Evolutionary conservation across 2,113 vertebrate species (phyloP).

Genomic region (Micronisus gabar): DNA sequence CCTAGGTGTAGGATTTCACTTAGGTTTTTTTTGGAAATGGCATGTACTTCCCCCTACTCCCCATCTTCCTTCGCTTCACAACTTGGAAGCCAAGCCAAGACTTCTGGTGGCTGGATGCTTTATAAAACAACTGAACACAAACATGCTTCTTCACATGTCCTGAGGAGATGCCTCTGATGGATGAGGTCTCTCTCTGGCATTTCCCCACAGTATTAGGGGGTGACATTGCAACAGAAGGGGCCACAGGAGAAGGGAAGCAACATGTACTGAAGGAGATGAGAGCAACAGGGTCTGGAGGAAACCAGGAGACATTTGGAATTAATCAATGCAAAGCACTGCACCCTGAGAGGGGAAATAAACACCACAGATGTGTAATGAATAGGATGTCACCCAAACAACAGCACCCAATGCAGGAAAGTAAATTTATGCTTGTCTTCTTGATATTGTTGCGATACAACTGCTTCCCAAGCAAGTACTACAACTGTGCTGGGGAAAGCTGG

Average conservation of each 20-base stretch:
- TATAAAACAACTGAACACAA: not conserved
- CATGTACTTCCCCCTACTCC: not conserved
- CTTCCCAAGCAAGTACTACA: not conserved
- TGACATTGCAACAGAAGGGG: not conserved
- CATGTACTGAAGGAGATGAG: not conserved
- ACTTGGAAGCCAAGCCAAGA: not conserved
- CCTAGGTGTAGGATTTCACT: not conserved
- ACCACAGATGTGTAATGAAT: not conserved
- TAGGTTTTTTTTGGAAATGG: not conserved
- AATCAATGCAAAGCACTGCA: not conserved
- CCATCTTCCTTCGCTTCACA: not conserved
- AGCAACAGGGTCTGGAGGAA: not conserved
- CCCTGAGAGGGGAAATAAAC: not conserved
- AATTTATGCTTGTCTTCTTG: not conserved
- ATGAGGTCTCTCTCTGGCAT: not conserved
- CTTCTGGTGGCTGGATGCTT: not conserved
- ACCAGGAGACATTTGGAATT: constrained; percentile 3
- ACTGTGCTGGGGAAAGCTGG: not conserved
- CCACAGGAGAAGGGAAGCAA: not conserved
- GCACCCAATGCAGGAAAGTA: not conserved
- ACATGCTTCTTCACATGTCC: not conserved
- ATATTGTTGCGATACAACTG: not conserved
- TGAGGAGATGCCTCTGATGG: not conserved
- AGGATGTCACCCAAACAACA: not conserved
- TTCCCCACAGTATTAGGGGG: not conserved